phyloP scores from a whole-genome alignment of 2,797 vertebrate genomes.

The Lepilemur septentrionalis region DNA sequence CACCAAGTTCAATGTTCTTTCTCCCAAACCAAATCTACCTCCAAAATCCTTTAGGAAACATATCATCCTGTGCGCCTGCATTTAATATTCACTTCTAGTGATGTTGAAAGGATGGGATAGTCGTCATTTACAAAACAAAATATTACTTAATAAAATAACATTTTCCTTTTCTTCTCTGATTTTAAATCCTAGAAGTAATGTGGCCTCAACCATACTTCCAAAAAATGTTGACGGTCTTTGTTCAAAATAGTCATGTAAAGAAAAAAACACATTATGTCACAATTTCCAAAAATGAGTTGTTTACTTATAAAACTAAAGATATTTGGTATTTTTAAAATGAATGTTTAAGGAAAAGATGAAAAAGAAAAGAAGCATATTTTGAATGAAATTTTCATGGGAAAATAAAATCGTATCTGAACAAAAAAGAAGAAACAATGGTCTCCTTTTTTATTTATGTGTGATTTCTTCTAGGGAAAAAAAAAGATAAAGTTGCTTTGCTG shows the following conservation, averaged over 20 bases:
- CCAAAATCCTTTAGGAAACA: background rate
- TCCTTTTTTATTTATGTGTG: background rate
- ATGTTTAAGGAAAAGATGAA: background rate
- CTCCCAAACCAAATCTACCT: background rate
- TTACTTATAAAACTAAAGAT: background rate
- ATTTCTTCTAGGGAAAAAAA: background rate
- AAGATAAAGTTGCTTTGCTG: background rate
- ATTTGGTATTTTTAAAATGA: background rate
- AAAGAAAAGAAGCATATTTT: background rate
- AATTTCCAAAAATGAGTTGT: background rate
- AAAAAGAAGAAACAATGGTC: background rate
- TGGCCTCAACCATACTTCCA: background rate
- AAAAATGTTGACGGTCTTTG: background rate
- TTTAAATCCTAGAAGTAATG: background rate
- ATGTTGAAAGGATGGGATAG: background rate
- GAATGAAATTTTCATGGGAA: background rate
- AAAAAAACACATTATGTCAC: background rate
- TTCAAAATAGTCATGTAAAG: background rate
- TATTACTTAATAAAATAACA: background rate
- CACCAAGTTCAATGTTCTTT: background rate
- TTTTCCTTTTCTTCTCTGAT: background rate
- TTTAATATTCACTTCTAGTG: background rate
- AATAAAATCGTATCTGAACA: background rate
- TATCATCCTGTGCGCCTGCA: background rate
- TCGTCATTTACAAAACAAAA: background rate